These are phyloP conservation scores for Trichopria drosophilae DNA, from an alignment of 2,888 invertebrate genomes.

Conservation along the genomic window DNA sequence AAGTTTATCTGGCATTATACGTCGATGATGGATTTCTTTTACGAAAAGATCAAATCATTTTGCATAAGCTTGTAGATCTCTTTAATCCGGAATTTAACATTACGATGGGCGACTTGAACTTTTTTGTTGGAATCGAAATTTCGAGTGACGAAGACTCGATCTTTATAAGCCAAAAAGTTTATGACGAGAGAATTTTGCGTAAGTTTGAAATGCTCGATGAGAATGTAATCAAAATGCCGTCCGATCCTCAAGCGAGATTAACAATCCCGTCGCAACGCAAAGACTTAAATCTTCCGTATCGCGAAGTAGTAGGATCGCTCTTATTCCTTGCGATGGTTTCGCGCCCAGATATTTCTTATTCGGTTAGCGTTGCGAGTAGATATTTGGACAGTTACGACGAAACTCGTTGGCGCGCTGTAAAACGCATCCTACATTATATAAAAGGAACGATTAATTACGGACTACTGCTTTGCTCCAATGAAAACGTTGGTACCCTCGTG, in stretches of 20 bases:
- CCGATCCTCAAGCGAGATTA: slow-evolving; percentile 2
- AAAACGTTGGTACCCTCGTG: background rate
- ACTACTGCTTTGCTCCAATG: slow-evolving; percentile 8
- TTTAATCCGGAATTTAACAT: slow-evolving; percentile 15
- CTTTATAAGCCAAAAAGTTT: slow-evolving; percentile 15
- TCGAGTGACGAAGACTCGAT: background rate
- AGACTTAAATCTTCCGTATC: slow-evolving; percentile 10
- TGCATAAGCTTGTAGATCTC: no score
- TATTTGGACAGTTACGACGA: slow-evolving; percentile 19
- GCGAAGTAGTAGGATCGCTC: no score
- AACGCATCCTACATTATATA: no score
- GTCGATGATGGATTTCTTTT: slow-evolving; percentile 9
- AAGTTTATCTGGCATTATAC: no score
- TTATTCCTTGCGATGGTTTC: no score
- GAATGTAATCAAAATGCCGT: no score
- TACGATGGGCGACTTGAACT: background rate
- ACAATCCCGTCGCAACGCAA: background rate
- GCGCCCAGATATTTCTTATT: no score
- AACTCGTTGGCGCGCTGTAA: no score
- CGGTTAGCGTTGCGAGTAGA: no score
- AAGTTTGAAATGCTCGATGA: no score
- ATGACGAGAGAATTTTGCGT: slow-evolving; percentile 14
- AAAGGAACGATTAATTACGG: no score
- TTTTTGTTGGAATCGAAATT: slow-evolving; percentile 12
- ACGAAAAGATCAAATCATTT: background rate